These are phyloP conservation scores for Chaenocephalus aceratus DNA, from an alignment of 2,113 vertebrate genomes.

Conservation along the genomic window DNA sequence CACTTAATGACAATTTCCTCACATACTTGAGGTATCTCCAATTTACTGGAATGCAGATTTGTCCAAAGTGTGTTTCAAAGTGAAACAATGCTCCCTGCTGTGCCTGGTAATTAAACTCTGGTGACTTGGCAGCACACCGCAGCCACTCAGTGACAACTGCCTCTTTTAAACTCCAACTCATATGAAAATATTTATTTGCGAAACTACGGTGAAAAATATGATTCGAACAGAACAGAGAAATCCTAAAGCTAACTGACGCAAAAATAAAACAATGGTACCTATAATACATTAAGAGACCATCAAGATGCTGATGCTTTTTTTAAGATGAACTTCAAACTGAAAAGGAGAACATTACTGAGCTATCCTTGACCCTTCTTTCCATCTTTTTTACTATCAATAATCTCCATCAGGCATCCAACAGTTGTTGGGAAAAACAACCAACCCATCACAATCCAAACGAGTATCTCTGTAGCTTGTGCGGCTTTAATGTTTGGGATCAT, in stretches of 20 bases:
- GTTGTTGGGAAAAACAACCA: neutral
- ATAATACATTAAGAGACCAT: neutral
- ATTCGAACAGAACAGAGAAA: neutral
- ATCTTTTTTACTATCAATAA: neutral
- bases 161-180: constrained; percentile 50
- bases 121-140: constrained; percentile 48
- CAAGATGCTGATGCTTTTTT: neutral
- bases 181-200: constrained; percentile 36
- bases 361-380: neutral
- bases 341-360: neutral
- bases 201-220: constrained; percentile 23
- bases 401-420: neutral
- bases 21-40: constrained; percentile 47
- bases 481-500: neutral
- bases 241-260: neutral
- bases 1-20: constrained; percentile 61
- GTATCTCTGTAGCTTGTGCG: neutral
- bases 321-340: neutral
- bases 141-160: constrained; percentile 27
- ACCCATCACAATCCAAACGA: too few relatives aligned
- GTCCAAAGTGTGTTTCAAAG: constrained; percentile 58
- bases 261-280: neutral
- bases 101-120: constrained; percentile 61
- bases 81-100: constrained; percentile 57
- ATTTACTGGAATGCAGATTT: constrained; percentile 56